Evolutionary conservation across 2,113 vertebrate genomes (phyloP), one percentile per base, ranked within the genome.

Genomic region (Hippopotamus amphibius): DNA sequence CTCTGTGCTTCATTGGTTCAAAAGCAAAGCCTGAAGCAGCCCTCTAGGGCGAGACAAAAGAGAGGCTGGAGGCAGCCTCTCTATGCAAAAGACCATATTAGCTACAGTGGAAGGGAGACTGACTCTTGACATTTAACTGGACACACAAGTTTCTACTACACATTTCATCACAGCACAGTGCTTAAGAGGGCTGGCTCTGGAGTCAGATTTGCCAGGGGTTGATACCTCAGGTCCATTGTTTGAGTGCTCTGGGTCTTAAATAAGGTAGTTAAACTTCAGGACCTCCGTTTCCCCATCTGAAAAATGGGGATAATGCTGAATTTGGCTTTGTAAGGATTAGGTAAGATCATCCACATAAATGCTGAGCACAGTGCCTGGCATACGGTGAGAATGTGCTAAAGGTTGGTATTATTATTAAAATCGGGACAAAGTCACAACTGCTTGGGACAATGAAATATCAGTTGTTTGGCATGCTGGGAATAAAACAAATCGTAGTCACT

Each of bases 1-100:
- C 90, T 92, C 90, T 63, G 2, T 87, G 95, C 88, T 90, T 76
- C 72, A 59, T 61, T 89, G 80, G 91, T 94, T 97, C 97, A 66
- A 97, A 82, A n/a, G 55, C 26, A 55, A 93, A 93, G 68, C 7
- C n/a, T 9, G 81, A 82, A 84, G n/a, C 28, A 88, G 66, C 15
- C 7, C 55, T 57, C 28, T 17, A 95, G 68, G 69, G 14, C 19
- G 14, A 80, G 80, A 10, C 48, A 87, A 74, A 81, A 41, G 11
- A 84, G 26, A 61, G 24, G 26, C 28, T 1, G 16, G 6, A 59
- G 41, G 65, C 7, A 59, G 22, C 15, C 22, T 53, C 6, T 7
- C 81, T 30, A 12, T 53, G 30, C 33, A 2, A 59, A 79, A 50
- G 41, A 10, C 2, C 3, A 1, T 13, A 1, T 59, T 24, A 55